Evolutionary conservation across 2,797 vertebrate genomes (phyloP), one percentile per base, ranked within the genome.

Genomic region (Diceros bicornis): DNA sequence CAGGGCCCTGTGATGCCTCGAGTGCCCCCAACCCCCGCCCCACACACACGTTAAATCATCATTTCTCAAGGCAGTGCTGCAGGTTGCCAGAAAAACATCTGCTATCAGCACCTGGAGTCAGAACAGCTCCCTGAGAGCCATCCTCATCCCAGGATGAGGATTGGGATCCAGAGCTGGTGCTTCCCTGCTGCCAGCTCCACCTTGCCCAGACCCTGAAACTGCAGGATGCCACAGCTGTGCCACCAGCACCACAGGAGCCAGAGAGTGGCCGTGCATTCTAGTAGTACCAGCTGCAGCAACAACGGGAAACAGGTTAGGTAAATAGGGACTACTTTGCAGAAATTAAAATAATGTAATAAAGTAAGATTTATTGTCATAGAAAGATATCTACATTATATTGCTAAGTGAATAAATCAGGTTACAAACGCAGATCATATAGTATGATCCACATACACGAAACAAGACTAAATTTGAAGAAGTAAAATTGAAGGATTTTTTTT

Each of bases 151-250:
- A 23, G 6, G 20, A 18, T 23, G 13, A 50, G 18, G 44, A 12
- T 4, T 6, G 18, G 44, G 21, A 37, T 29, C 50, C 52, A 12
- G 2, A n/a, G 21, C 13, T 9, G 2, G 12, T 0, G 0, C 27
- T 62, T 29, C 5, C 4, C 34, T 12, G 6, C 47, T 29, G 3
- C 41, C 21, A 20, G 13, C 32, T 27, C 7, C 21, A 4, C 21
- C 20, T 83, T 2, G 18, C 37, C 66, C 7, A 29, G 71, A 59
- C 23, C 20, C 41, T 16, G 25, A 1, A 10, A 1, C 0, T 6
- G 18, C n/a, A 1, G 62, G n/a, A n/a, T 0, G 1, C 52, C 9
- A 4, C 34, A 0, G 52, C 59, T 8, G 2, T 1, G 25, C 20
- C 8, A 4, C 23, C 34, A 17, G 14, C 29, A 37, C 29, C 7